These are phyloP conservation scores for Ochropacha duplaris DNA, from an alignment of 2,888 invertebrate species.

Conservation along the genomic window DNA sequence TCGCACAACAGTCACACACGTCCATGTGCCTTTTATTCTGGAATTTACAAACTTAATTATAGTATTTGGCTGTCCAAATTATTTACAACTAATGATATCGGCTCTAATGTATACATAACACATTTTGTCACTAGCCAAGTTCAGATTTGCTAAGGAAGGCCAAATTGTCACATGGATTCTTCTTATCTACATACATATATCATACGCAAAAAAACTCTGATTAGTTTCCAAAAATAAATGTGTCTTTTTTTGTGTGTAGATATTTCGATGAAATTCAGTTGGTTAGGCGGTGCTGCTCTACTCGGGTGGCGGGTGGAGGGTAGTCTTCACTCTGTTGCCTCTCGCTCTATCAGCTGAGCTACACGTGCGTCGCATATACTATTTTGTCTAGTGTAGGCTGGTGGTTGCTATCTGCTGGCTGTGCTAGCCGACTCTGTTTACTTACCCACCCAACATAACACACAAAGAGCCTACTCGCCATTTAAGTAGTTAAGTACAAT, in stretches of 20 bases:
- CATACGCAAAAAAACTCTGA: not conserved
- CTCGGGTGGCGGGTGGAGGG: constrained; percentile 42
- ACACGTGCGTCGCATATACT: constrained; percentile 71
- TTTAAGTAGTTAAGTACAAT: not conserved
- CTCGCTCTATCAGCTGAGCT: constrained; percentile 77
- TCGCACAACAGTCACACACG: no score
- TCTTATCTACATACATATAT: not conserved
- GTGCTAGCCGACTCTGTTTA: constrained; percentile 19
- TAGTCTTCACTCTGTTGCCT: constrained; percentile 47
- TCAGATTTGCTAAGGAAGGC: not conserved
- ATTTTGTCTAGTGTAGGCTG: constrained; percentile 61
- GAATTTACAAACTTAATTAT: not conserved
- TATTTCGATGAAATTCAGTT: not conserved
- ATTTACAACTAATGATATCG: not conserved
- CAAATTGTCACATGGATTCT: no score
- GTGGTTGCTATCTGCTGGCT: constrained; percentile 18
- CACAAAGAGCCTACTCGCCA: not conserved
- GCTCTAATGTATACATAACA: not conserved
- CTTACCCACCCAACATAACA: constrained; percentile 8
- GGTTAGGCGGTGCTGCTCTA: constrained; percentile 17
- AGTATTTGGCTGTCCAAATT: not conserved
- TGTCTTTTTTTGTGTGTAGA: not conserved
- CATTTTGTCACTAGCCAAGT: not conserved
- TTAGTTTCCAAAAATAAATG: not conserved
- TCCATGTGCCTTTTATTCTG: not conserved